Evolutionary conservation across 2,113 vertebrate genomes (phyloP).

Genomic region (Tragulus kanchil): DNA sequence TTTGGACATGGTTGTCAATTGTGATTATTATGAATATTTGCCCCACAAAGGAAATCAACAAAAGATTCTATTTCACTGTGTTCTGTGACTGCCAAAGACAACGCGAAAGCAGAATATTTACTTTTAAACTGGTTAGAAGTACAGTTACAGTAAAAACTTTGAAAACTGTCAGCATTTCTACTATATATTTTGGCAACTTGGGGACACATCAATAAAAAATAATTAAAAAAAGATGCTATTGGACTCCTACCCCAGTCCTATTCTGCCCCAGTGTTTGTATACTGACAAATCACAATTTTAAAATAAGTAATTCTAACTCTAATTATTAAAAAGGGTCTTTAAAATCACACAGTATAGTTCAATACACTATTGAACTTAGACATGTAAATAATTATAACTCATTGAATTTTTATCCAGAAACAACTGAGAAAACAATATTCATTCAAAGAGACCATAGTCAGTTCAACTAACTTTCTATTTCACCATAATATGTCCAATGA

Average conservation of each 20-base stretch:
- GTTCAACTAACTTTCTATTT: not conserved
- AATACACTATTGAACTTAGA: constrained; percentile 1
- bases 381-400: constrained; percentile 26
- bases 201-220: constrained; percentile 22
- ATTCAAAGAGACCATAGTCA: not conserved
- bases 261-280: constrained; percentile 50
- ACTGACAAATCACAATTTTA: constrained; percentile 36
- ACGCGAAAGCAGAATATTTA: not conserved
- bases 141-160: constrained; percentile 43
- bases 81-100: constrained; percentile 20
- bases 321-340: constrained; percentile 20
- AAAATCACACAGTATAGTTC: not conserved
- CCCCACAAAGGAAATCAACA: not conserved
- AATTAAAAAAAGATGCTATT: constrained; percentile 59
- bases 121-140: not conserved
- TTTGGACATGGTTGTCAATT: not conserved
- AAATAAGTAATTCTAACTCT: constrained; percentile 30
- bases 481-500: not conserved
- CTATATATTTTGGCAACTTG: not conserved
- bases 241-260: constrained; percentile 20
- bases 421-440: not conserved
- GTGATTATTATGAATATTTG: not conserved
- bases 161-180: constrained; percentile 13
- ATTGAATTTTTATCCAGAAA: constrained; percentile 22
- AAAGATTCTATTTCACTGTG: not conserved